These are phyloP conservation scores for Pungitius pungitius DNA, from an alignment of 2,113 vertebrate species.

Conservation along the genomic window DNA sequence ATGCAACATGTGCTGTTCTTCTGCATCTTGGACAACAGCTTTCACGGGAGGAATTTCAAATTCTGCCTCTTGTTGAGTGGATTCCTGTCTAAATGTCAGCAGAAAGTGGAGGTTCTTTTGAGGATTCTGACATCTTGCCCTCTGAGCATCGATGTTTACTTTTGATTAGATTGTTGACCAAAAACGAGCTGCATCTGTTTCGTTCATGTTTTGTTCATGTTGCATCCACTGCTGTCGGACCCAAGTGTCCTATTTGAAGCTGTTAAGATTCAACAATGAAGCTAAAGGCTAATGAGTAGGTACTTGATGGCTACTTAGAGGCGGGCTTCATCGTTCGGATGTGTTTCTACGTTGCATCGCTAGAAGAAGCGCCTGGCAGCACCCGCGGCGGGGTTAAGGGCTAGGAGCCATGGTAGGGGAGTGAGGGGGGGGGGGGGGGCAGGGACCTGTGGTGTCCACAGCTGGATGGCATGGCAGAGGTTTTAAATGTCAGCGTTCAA, in stretches of 20 bases:
- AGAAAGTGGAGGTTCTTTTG: background rate
- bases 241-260: background rate
- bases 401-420: slow-evolving; percentile 39
- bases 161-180: background rate
- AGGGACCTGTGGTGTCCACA: slow-evolving; percentile 65
- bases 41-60: slow-evolving; percentile 3
- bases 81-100: slow-evolving; percentile 2
- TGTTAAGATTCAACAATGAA: background rate
- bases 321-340: background rate
- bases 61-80: slow-evolving; percentile 1
- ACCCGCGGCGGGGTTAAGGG: slow-evolving; percentile 38
- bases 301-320: background rate
- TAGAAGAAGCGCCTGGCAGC: slow-evolving; percentile 23
- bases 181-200: background rate
- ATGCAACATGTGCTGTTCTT: slow-evolving; percentile 6
- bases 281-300: background rate
- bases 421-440: slow-evolving; percentile 5
- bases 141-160: background rate
- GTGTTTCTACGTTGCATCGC: background rate
- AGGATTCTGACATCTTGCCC: background rate
- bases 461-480: slow-evolving; percentile 77
- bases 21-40: background rate
- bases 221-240: background rate
- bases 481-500: slow-evolving; percentile 83
- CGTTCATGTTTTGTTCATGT: background rate